Base-by-base conservation (phyloP, 1,140 invertebrate species). In the Conopomorpha cramerella region DNA sequence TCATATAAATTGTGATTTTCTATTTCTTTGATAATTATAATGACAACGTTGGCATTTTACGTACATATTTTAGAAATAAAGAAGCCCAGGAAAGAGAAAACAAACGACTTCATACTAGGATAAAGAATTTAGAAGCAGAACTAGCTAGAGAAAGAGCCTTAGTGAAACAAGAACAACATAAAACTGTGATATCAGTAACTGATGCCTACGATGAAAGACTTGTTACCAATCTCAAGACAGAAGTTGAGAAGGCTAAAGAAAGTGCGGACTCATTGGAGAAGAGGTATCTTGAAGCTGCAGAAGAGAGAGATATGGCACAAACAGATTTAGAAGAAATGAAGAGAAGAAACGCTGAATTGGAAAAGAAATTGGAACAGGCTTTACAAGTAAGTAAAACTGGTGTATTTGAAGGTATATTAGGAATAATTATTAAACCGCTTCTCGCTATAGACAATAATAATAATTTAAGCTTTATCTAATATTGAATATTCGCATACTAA, bases 11-110 rank as follows among this genome's bases (percentile, higher is more conserved):
- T n/a, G n/a, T n/a, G n/a, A n/a, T n/a, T n/a, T n/a, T n/a, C n/a
- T n/a, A n/a, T n/a, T n/a, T n/a, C n/a, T n/a, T n/a, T n/a, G n/a
- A n/a, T n/a, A n/a, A n/a, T n/a, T n/a, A n/a, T n/a, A n/a, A n/a
- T n/a, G n/a, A n/a, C n/a, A n/a, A n/a, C n/a, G n/a, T n/a, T n/a
- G n/a, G n/a, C n/a, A n/a, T n/a, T n/a, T n/a, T n/a, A n/a, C n/a
- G n/a, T n/a, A n/a, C n/a, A n/a, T n/a, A n/a, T n/a, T n/a, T n/a
- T 37, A 81, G 90, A 56, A 92, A 92, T 52, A 93, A 92, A 58
- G 89, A 92, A 61, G 88, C 90, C 0, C 81, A 92, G 45, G 89
- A 91, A 42, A 84, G 91, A 48, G 91, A 93, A 61, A 95, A 93
- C 54, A 91, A 93, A 59, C 84, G 90, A 46, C 77, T 95, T 17